Percentiles rank a stretch among this genome's conserved stretches.
phyloP scores from a whole-genome alignment of 1,140 invertebrate genomes.

The Saccostrea cuccullata region DNA sequence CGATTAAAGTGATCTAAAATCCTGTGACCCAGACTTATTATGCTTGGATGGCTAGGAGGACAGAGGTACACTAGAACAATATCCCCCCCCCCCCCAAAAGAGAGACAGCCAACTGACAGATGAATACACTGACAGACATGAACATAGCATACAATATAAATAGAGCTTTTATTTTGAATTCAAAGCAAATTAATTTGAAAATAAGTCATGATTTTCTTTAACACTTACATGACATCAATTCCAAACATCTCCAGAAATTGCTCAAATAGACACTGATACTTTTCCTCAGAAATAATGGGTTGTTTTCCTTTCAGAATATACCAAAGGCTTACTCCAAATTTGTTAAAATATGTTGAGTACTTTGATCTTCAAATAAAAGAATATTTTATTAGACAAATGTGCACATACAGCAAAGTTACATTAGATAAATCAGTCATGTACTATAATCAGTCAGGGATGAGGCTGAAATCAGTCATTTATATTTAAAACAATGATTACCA shows the following conservation, averaged over 20 bases:
- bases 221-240: background rate
- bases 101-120: background rate
- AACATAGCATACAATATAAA: background rate
- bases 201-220: background rate
- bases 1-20: too few relatives aligned
- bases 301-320: background rate
- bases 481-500: too few relatives aligned
- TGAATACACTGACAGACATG: background rate
- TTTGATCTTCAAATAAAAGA: background rate
- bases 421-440: too few relatives aligned
- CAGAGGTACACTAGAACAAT: too few relatives aligned
- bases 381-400: background rate
- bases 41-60: background rate
- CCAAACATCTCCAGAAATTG: background rate
- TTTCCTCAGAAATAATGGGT: background rate
- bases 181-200: background rate
- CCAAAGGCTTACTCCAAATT: slow-evolving; percentile 7
- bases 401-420: too few relatives aligned
- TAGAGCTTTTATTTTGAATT: too few relatives aligned
- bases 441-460: too few relatives aligned
- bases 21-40: background rate
- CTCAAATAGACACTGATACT: background rate
- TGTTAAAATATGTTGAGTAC: slow-evolving; percentile 9
- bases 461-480: too few relatives aligned
- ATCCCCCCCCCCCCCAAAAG: too few relatives aligned